These are phyloP conservation scores for Neoascia interrupta DNA, from an alignment of 2,888 invertebrate species.

Conservation along the genomic window DNA sequence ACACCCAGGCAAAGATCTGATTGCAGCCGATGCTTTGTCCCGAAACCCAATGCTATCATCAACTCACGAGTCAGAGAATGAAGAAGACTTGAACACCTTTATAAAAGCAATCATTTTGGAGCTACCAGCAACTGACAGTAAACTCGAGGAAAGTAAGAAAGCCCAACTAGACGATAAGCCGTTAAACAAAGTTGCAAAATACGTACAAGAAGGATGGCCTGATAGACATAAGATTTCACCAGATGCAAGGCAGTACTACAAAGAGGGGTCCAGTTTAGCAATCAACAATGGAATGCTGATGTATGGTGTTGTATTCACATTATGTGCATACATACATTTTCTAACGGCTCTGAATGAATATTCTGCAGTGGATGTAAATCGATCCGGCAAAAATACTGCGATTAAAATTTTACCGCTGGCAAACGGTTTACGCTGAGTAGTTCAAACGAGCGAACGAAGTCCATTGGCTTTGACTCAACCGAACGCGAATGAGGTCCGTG, in stretches of 20 bases:
- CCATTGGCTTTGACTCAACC: too few species aligned
- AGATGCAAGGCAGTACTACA: not conserved
- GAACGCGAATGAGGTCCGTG: too few species aligned
- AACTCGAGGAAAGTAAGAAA: slow-evolving; percentile 1
- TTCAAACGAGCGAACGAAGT: too few species aligned
- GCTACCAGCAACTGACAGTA: slow-evolving; percentile 17
- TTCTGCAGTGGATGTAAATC: too few species aligned
- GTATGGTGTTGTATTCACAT: too few species aligned
- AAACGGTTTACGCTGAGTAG: too few species aligned
- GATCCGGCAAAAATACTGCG: too few species aligned
- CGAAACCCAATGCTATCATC: not conserved
- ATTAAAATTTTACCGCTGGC: too few species aligned
- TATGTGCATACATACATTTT: too few species aligned
- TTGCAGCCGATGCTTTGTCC: slow-evolving; percentile 25
- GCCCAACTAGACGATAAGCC: slow-evolving; percentile 7
- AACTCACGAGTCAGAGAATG: slow-evolving; percentile 1
- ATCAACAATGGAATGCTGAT: not conserved
- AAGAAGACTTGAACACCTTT: slow-evolving; percentile 21
- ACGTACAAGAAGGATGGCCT: not conserved
- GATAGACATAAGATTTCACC: not conserved
- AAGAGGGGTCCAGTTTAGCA: not conserved
- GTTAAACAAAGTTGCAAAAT: not conserved
- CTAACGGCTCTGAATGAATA: too few species aligned
- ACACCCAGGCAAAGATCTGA: slow-evolving; percentile 8
- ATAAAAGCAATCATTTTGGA: slow-evolving; percentile 27